A percentile compares a stretch with the other conserved stretches of the same genome.
These are phyloP conservation scores for Leptinotarsa lineolata DNA, from an alignment of 1,140 invertebrate genomes.

Conservation along the genomic window DNA sequence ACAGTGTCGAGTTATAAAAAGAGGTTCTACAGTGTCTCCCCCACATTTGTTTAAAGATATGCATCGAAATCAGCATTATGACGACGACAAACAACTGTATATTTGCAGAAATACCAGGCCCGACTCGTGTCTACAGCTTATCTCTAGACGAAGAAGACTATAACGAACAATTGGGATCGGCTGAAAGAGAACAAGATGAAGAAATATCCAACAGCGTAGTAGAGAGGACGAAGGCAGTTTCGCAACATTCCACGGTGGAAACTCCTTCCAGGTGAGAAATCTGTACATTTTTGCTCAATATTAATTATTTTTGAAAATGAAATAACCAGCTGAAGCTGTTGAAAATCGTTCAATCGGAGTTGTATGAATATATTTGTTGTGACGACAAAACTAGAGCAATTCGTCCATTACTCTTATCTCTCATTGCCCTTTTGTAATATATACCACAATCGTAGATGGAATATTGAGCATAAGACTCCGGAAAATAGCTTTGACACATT, in stretches of 20 bases:
- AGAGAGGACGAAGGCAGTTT: constrained; percentile 34
- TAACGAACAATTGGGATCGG: constrained; percentile 54
- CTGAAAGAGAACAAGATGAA: constrained; percentile 53
- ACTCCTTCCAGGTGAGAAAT: constrained; percentile 27
- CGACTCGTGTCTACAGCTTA: constrained; percentile 52
- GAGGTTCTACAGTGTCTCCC: background rate
- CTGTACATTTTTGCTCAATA: no score
- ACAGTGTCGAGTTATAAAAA: constrained; percentile 10
- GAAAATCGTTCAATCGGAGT: no score
- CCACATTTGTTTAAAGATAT: constrained; percentile 17
- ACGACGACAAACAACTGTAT: constrained; percentile 16
- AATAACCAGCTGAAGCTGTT: no score
- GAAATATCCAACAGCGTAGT: constrained; percentile 46
- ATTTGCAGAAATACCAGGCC: constrained; percentile 61
- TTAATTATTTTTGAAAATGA: no score
- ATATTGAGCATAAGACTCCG: no score
- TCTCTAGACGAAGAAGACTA: constrained; percentile 52
- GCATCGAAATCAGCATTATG: constrained; percentile 13
- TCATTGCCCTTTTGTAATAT: no score
- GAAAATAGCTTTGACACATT: no score
- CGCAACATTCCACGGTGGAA: constrained; percentile 33
- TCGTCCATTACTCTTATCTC: no score
- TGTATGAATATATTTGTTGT: no score
- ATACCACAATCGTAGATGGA: no score
- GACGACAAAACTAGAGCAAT: no score